Evolutionary conservation across 2,113 vertebrate species (phyloP).

Genomic region (Labeo catla): DNA sequence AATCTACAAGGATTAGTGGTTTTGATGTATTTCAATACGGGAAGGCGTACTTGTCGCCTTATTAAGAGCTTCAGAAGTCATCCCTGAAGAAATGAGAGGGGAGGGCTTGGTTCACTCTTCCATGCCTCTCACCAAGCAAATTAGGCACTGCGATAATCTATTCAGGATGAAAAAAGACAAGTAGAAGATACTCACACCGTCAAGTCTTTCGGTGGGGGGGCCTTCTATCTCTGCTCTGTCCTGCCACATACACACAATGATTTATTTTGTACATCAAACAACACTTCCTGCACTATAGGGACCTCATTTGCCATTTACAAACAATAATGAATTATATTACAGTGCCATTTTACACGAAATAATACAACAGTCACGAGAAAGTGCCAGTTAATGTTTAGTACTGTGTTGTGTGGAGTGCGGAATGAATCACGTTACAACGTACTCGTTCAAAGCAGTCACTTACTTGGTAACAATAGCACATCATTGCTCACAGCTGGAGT

Average conservation of each 20-base stretch:
- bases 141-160: slow-evolving; percentile 70
- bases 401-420: neutral
- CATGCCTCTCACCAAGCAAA: slow-evolving; percentile 73
- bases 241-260: neutral
- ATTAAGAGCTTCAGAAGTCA: slow-evolving; percentile 77
- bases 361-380: neutral
- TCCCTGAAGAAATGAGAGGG: slow-evolving; percentile 66
- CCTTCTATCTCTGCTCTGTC: slow-evolving; percentile 1
- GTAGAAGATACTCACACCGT: slow-evolving; percentile 61
- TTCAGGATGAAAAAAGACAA: slow-evolving; percentile 60
- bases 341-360: neutral
- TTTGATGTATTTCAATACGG: slow-evolving; percentile 74
- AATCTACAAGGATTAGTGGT: slow-evolving; percentile 75
- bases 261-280: slow-evolving; percentile 26
- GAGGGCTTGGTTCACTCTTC: slow-evolving; percentile 61
- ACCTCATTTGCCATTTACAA: neutral
- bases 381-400: neutral
- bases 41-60: slow-evolving; percentile 74
- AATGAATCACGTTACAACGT: neutral
- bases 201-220: slow-evolving; percentile 58
- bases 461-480: neutral
- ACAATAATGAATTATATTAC: neutral
- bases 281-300: neutral
- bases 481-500: neutral
- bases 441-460: neutral